Conservation (phyloP, 2,797 vertebrate species). For the Peromyscus nudipes region DNA sequence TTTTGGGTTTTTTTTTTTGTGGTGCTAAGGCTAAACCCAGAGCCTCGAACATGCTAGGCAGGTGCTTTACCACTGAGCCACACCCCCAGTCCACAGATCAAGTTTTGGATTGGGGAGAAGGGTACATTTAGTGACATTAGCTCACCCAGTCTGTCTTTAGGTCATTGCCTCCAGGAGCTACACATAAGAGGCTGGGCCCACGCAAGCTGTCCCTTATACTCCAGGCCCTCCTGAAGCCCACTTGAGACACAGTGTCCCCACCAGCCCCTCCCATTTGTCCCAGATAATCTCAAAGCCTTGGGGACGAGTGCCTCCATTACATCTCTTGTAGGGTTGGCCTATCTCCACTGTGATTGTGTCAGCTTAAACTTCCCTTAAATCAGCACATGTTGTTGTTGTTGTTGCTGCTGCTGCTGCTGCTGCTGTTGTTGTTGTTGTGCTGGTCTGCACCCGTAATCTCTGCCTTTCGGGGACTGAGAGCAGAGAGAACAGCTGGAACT, state of each 20-base stretch:
- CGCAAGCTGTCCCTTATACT: neutral
- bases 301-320: too few species aligned
- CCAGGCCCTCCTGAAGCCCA: too few species aligned
- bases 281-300: neutral
- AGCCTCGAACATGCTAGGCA: neutral
- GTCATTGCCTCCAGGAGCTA: neutral
- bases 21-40: neutral
- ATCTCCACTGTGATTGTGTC: neutral
- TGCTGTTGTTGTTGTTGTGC: rapidly evolving
- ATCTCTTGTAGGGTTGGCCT: neutral
- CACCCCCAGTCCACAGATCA: too few species aligned
- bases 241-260: neutral
- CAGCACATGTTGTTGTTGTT: neutral
- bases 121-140: neutral
- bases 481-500: neutral
- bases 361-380: neutral
- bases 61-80: neutral
- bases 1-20: too few species aligned
- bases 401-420: too few species aligned
- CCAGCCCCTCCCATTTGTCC: neutral
- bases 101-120: neutral
- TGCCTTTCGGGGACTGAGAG: neutral
- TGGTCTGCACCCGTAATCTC: neutral
- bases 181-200: neutral
- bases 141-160: neutral